Conservation (phyloP, 2,113 vertebrate genomes). For the Notarius lentiginosus region DNA sequence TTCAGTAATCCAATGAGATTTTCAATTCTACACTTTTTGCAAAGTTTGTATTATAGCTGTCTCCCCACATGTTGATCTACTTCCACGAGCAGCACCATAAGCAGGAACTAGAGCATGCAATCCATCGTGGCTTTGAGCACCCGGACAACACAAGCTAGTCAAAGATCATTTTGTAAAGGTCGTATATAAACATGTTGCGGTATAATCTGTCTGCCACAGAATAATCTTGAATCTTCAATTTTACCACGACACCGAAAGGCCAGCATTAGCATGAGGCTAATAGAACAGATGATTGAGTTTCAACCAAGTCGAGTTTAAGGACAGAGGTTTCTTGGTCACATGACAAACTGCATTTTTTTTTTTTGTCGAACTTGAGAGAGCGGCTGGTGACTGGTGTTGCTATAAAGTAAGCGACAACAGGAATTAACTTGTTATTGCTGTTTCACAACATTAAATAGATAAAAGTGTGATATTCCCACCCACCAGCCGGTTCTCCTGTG, state of each 20-base stretch:
- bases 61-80: background rate
- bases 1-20: background rate
- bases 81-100: background rate
- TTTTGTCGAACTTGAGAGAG: background rate
- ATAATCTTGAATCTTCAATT: background rate
- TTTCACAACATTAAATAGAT: background rate
- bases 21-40: background rate
- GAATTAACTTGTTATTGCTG: background rate
- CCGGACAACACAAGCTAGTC: background rate
- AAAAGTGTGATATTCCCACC: no score
- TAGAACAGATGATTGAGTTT: background rate
- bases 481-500: no score
- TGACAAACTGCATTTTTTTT: background rate
- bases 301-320: background rate
- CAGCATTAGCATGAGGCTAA: constrained; percentile 9
- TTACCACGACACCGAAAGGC: background rate
- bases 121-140: background rate
- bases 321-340: background rate
- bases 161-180: constrained; percentile 4
- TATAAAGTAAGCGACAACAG: background rate
- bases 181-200: background rate
- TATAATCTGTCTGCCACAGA: background rate
- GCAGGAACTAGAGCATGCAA: background rate
- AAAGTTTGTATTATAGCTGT: background rate
- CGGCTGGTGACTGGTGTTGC: background rate